Evolutionary conservation across 2,797 vertebrate genomes (phyloP).

Genomic region (Coendou prehensilis): DNA sequence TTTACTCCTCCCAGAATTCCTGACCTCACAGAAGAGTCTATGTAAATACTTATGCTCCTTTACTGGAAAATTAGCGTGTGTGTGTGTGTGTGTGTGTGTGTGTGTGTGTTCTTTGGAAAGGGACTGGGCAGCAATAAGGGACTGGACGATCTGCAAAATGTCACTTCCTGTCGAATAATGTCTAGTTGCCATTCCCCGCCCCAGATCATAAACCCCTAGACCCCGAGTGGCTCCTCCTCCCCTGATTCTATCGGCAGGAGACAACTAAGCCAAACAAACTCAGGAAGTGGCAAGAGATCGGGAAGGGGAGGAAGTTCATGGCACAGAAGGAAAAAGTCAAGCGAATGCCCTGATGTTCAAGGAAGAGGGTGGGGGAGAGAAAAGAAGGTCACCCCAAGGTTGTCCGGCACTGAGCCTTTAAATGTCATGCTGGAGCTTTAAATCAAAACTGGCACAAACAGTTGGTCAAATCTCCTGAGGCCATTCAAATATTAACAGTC

Average conservation of each 20-base stretch:
- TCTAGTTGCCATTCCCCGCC: constrained; percentile 63
- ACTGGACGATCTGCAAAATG: constrained; percentile 82
- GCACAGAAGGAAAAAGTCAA: constrained; percentile 87
- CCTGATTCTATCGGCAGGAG: constrained; percentile 87
- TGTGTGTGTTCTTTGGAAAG: constrained; percentile 75
- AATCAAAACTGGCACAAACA: constrained; percentile 90
- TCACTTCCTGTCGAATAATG: constrained; percentile 88
- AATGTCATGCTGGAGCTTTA: constrained; percentile 87
- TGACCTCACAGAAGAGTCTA: constrained; percentile 78
- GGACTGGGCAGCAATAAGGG: constrained; percentile 78
- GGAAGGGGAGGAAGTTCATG: constrained; percentile 87
- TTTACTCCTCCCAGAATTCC: constrained; percentile 81
- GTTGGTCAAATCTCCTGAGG: constrained; percentile 85
- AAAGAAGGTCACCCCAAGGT: constrained; percentile 86
- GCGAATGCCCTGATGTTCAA: constrained; percentile 86
- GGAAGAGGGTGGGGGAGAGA: constrained; percentile 77
- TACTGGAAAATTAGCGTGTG: constrained; percentile 75
- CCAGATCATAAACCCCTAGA: constrained; percentile 70
- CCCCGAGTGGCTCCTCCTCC: constrained; percentile 81
- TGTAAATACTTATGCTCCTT: constrained; percentile 59
- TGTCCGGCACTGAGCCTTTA: constrained; percentile 84
- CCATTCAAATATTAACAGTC: constrained; percentile 90
- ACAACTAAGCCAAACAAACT: constrained; percentile 91
- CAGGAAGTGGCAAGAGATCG: constrained; percentile 90
- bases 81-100: constrained; percentile 38